Evolutionary conservation across 2,888 invertebrate species (phyloP).

Genomic region (Isoperla grammatica): DNA sequence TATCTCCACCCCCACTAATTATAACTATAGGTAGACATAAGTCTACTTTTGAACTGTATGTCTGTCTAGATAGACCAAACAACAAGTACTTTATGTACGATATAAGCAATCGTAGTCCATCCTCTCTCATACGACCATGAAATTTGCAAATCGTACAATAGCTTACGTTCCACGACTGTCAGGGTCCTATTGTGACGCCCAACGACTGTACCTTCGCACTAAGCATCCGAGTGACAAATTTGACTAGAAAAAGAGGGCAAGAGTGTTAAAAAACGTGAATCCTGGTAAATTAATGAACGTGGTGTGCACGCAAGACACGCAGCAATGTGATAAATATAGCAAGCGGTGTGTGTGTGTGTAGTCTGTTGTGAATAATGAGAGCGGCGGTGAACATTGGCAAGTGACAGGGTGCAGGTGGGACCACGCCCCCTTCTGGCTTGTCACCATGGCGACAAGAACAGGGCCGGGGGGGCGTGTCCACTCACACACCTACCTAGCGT

Average conservation of each 20-base stretch:
- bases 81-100: no score
- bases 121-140: no score
- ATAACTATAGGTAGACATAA: no score
- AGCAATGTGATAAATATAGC: neutral
- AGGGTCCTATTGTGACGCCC: no score
- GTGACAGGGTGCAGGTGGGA: conserved; percentile 20
- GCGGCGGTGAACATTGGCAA: neutral
- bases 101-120: no score
- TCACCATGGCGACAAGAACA: conserved; percentile 16
- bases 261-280: neutral
- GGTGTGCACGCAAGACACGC: neutral
- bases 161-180: no score
- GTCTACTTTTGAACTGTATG: no score
- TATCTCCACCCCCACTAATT: no score
- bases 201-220: neutral
- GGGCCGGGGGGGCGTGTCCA: neutral
- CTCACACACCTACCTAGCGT: neutral
- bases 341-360: neutral
- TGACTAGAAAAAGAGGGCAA: conserved; percentile 8
- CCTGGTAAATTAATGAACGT: conserved; percentile 9
- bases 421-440: conserved; percentile 14
- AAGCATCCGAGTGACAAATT: conserved; percentile 8
- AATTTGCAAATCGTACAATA: no score
- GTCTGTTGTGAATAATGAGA: conserved; percentile 1
- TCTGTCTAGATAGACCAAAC: no score